phyloP scores from a whole-genome alignment of 2,888 invertebrate genomes.

The Drosophila prolongata region DNA sequence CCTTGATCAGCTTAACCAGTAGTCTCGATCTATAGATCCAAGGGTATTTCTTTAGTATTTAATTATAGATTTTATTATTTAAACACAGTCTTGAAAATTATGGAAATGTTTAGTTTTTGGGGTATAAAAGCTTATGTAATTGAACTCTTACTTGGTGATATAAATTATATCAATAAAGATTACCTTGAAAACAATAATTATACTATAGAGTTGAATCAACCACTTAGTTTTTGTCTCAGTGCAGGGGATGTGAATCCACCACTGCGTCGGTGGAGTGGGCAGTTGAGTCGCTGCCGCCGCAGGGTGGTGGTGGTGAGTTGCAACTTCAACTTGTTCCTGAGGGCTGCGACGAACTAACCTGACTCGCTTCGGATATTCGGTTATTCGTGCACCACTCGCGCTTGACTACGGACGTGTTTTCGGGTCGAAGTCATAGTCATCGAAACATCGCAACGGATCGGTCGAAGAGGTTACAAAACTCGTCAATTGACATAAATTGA shows the following conservation, averaged over 20 bases:
- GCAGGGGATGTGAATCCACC: conserved; percentile 54
- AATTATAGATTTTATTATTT: too few species aligned
- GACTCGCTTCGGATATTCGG: conserved; percentile 4
- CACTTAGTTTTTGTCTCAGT: conserved; percentile 13
- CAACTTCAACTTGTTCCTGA: conserved; percentile 56
- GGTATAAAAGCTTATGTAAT: too few species aligned
- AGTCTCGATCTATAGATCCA: too few species aligned
- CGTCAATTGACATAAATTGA: conserved; percentile 78
- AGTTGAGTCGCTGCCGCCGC: conserved; percentile 1
- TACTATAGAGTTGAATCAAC: background rate
- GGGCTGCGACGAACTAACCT: conserved; percentile 27
- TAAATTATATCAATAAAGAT: too few species aligned
- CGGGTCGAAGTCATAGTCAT: conserved; percentile 51
- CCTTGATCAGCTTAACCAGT: too few species aligned
- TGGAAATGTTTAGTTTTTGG: too few species aligned
- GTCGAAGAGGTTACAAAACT: conserved; percentile 47
- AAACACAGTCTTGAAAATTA: too few species aligned
- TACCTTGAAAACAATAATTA: too few species aligned
- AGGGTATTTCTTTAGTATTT: too few species aligned
- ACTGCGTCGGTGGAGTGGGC: conserved; percentile 73
- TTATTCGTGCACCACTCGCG: conserved; percentile 77
- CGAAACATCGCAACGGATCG: conserved; percentile 14
- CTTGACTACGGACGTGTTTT: conserved; percentile 72
- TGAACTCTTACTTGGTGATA: too few species aligned
- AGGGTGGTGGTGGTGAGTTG: conserved; percentile 58